Base-by-base conservation (phyloP, 37 sponge, comb jelly and placozoan genomes). In the Dysidea cf. avara region DNA sequence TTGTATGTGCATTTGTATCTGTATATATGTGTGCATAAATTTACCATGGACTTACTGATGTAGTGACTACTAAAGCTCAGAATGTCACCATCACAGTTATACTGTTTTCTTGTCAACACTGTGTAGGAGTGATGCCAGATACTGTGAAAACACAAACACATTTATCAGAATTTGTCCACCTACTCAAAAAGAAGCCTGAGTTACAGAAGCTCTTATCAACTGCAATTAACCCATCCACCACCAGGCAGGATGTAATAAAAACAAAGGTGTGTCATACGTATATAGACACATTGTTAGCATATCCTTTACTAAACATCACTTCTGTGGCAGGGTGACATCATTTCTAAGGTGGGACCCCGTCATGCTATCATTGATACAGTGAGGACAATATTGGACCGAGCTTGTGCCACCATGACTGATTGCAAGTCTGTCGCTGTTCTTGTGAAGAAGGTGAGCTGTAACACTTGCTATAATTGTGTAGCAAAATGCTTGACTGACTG, bases 391-490 rank as follows among this genome's bases (percentile, higher is more conserved):
- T 50, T 85, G 74, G 91, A 90, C 66, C 49, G 69, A 20, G 59
- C 72, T n/a, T 81, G 79, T 17, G 75, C 86, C 9, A 72, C 85
- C 56, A 31, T 90, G 34, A 37, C 82, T 50, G 86, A 90, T 61
- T 35, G 61, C 7, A 66, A 69, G 29, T 76, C 56, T 73, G 55
- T 73, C 12, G 32, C 49, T 36, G 60, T 66, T n/a, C 56, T 82
- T 14, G 74, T 73, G 53, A 37, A 56, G 18, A 72, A 54, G 29
- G 39, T 43, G 9, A 43, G 46, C 9, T 5, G n/a, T n/a, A n/a
- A n/a, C n/a, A n/a, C n/a, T n/a, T n/a, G n/a, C n/a, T n/a, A n/a
- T n/a, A n/a, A n/a, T n/a, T n/a, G n/a, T n/a, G n/a, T n/a, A n/a
- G n/a, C n/a, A n/a, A n/a, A n/a, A n/a, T n/a, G n/a, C n/a, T n/a